Base-by-base conservation (phyloP, 2,113 vertebrate genomes). In the Emberiza fucata region DNA sequence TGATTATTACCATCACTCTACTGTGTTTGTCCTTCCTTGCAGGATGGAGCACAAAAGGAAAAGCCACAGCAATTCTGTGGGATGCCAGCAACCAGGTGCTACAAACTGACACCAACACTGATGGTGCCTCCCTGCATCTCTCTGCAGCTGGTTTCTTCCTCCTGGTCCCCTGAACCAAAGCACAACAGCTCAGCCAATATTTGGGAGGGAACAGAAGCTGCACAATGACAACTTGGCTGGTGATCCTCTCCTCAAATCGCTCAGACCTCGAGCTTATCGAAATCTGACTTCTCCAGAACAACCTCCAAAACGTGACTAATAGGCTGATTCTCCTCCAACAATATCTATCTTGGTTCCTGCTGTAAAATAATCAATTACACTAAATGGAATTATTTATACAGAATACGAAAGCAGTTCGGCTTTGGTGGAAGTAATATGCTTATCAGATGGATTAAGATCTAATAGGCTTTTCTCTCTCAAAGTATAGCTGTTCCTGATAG, bases 381-480 rank as follows among this genome's bases (percentile, higher is more conserved):
- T 92, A 96, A 96, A 93, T 76, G 91, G 27, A 94, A 91, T 92
- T 88, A 86, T 90, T 97, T 82, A 59, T 82, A 82, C 66, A 88
- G 93, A 94, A 90, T 87, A 81, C 21, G 4, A 81, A 82, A 95
- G 82, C 37, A 68, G 31, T 57, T 94, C 48, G 7, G 59, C 88
- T 95, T 94, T 94, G 94, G 95, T 83, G 68, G 70, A 92, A 84
- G 78, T 81, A 89, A 96, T 86, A 81, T 33, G 72, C 66, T 98
- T 92, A 93, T 94, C 88, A 97, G 93, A 86, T 91, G 92, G 92
- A 97, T 96, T 97, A 95, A 92, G 88, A 95, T 96, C 87, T 90
- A 92, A 88, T 71, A 95, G 91, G 66, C 70, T 93, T 95, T 96
- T 94, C 89, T 88, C 81, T 89, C 59, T 86, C 70, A n/a, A 59